These are phyloP conservation scores for Brachirus orientalis DNA, from an alignment of 2,113 vertebrate genomes.

Conservation along the genomic window DNA sequence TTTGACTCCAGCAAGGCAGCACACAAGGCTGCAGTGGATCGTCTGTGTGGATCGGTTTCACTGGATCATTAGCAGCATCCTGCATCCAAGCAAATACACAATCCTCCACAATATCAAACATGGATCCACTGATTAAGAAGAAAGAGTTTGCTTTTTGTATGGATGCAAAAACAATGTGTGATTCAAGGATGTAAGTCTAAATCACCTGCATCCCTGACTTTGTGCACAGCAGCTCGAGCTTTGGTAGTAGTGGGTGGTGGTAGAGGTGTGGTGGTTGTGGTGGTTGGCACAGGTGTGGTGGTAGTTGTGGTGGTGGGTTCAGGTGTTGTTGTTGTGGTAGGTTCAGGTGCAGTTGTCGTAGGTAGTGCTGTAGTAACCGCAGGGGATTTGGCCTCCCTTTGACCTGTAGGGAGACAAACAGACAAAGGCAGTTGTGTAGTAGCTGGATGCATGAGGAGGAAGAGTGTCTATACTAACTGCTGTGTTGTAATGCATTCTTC, in stretches of 20 bases:
- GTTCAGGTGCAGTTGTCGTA: constrained; percentile 57
- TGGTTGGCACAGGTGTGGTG: constrained; percentile 47
- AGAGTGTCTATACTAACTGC: constrained; percentile 49
- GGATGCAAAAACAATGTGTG: neutral
- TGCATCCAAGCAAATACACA: constrained; percentile 38
- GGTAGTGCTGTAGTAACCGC: constrained; percentile 56
- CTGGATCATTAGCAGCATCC: constrained; percentile 28
- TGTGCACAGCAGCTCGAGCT: constrained; percentile 76
- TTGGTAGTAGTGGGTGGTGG: constrained; percentile 73
- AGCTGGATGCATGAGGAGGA: constrained; percentile 41
- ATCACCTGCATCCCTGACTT: constrained; percentile 87
- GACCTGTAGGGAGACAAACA: constrained; percentile 64
- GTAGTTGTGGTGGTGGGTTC: constrained; percentile 64
- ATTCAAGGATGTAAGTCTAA: neutral
- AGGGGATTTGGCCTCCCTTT: constrained; percentile 69
- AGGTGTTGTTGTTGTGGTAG: constrained; percentile 63
- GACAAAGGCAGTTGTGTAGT: constrained; percentile 22
- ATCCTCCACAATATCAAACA: constrained; percentile 39
- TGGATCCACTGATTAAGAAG: constrained; percentile 22
- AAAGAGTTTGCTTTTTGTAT: constrained; percentile 15
- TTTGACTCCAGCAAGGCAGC: neutral
- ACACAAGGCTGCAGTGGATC: constrained; percentile 21
- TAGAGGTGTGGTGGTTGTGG: constrained; percentile 52
- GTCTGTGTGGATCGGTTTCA: constrained; percentile 38
- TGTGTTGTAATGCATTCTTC: constrained; percentile 68